phyloP scores from a whole-genome alignment of 2,888 invertebrate genomes.

The Tortricodes alternella region DNA sequence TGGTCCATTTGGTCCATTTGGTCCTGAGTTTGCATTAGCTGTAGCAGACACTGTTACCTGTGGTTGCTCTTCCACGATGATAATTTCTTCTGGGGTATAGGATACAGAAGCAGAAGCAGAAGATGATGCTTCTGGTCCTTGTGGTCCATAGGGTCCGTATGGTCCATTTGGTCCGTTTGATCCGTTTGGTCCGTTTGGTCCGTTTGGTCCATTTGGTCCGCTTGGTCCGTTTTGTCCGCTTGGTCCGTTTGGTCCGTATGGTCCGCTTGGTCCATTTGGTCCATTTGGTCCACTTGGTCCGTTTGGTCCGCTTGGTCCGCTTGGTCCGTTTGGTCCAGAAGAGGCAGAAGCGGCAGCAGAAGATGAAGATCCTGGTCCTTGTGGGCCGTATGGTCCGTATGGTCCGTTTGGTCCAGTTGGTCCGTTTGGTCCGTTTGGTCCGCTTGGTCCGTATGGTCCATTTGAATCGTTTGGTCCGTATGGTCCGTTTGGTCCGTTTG shows the following conservation, averaged over 20 bases:
- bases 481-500: constrained; percentile 5
- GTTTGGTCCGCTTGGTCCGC: constrained; percentile 10
- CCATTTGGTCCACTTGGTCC: constrained; percentile 4
- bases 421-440: constrained; percentile 8
- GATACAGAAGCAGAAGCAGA: neutral
- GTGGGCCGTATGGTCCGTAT: neutral
- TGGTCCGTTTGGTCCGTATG: constrained; percentile 3
- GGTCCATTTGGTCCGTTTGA: constrained; percentile 17
- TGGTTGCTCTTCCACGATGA: neutral
- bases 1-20: constrained; percentile 1
- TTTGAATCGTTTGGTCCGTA: neutral
- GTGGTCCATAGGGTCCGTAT: neutral
- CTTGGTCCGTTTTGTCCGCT: neutral
- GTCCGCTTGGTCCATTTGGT: constrained; percentile 37
- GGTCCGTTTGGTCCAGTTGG: constrained; percentile 4
- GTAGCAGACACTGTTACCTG: constrained; percentile 24
- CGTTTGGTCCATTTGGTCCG: neutral
- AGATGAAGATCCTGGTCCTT: constrained; percentile 6
- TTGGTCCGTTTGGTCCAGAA: constrained; percentile 25
- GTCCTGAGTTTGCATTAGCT: constrained; percentile 25
- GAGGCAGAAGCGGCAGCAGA: constrained; percentile 14
- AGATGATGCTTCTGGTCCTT: constrained; percentile 3
- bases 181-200: constrained; percentile 8
- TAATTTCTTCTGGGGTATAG: neutral
- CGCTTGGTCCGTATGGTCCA: neutral